Percentiles rank a stretch among this genome's conserved stretches.
Conservation (phyloP, 2,797 vertebrate genomes). For the Scolopax rusticola region DNA sequence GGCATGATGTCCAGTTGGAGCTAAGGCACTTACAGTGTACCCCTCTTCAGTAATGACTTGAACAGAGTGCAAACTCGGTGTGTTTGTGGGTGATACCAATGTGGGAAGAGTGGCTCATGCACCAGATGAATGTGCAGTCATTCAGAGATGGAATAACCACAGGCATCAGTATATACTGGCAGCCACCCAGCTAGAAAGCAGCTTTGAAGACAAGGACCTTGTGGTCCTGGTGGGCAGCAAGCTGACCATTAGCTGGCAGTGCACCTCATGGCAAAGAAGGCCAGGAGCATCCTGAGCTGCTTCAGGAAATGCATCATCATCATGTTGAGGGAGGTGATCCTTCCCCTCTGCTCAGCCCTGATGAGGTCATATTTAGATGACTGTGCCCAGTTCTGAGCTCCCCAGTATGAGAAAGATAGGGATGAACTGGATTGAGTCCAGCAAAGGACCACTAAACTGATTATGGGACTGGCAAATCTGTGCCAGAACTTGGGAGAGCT, state of each 20-base stretch:
- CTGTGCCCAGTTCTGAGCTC: neutral
- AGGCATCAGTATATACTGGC: neutral
- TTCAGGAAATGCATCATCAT: neutral
- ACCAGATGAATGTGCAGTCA: neutral
- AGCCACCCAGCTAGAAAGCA: neutral
- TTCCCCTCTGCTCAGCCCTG: neutral
- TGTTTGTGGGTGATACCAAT: neutral
- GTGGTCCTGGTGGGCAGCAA: neutral
- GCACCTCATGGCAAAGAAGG: neutral
- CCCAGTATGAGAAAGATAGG: neutral
- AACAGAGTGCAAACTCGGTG: fast-evolving
- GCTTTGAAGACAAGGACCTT: neutral
- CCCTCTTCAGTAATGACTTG: neutral
- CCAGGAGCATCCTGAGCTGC: neutral
- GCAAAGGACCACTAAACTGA: neutral
- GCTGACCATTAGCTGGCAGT: neutral
- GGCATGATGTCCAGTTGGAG: neutral
- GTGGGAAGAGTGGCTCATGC: neutral
- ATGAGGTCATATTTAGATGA: neutral
- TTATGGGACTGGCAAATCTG: no score
- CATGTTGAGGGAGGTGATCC: neutral
- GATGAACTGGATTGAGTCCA: neutral
- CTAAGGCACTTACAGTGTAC: neutral
- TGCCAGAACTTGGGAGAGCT: neutral
- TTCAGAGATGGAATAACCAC: neutral